These are phyloP conservation scores for Pionites leucogaster DNA, from an alignment of 2,113 vertebrate genomes.

Conservation along the genomic window DNA sequence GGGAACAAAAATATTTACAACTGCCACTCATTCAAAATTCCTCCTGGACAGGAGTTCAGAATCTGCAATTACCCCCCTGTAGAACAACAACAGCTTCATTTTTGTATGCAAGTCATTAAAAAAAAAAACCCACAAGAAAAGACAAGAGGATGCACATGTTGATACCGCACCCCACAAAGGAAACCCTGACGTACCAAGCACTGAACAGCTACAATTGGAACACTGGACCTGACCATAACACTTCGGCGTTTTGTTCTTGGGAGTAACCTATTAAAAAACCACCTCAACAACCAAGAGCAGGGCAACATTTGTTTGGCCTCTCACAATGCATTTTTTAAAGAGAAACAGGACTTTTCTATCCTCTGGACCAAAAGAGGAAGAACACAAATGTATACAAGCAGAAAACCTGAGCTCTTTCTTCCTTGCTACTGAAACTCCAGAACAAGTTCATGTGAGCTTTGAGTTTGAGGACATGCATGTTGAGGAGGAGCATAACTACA, in stretches of 20 bases:
- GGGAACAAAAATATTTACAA: not conserved
- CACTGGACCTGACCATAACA: not conserved
- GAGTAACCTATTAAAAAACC: not conserved
- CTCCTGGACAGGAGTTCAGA: not conserved
- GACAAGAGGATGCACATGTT: not conserved
- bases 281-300: not conserved
- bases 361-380: not conserved
- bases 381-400: not conserved
- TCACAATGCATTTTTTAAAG: not conserved
- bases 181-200: not conserved
- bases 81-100: not conserved
- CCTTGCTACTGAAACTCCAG: not conserved
- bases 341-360: not conserved
- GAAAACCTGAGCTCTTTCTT: not conserved
- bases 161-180: not conserved
- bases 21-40: not conserved
- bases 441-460: not conserved
- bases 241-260: not conserved
- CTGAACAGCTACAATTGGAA: not conserved
- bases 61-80: fast-evolving
- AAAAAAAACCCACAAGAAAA: not conserved
- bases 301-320: not conserved
- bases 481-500: not conserved
- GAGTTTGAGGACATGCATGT: not conserved
- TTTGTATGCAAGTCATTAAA: not conserved